These are phyloP conservation scores for Hepsetus odoe DNA, from an alignment of 2,113 vertebrate species.

Conservation along the genomic window DNA sequence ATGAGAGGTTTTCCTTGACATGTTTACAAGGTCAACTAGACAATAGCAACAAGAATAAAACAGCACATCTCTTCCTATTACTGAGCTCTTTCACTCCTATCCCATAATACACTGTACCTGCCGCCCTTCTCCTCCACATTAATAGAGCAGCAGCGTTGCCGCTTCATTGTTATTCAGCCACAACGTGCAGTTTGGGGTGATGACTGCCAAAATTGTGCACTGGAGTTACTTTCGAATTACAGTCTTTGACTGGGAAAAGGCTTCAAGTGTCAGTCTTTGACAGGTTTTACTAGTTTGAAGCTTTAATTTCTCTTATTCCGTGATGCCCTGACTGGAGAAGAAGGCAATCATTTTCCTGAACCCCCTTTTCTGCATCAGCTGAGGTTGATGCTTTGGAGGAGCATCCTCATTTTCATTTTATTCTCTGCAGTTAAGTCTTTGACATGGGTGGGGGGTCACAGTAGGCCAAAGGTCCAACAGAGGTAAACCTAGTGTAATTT, in stretches of 20 bases:
- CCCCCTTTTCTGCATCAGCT: not conserved
- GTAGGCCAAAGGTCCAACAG: too few relatives aligned
- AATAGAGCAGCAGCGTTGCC: not conserved
- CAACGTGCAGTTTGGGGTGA: not conserved
- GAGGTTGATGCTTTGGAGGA: not conserved
- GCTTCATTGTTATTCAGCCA: not conserved
- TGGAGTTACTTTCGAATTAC: not conserved
- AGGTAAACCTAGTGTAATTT: too few relatives aligned
- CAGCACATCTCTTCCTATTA: not conserved
- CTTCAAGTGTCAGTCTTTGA: not conserved
- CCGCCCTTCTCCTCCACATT: not conserved
- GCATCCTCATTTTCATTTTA: not conserved
- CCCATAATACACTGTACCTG: not conserved
- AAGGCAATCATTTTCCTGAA: not conserved
- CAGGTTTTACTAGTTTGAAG: not conserved
- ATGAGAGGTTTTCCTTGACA: too few relatives aligned
- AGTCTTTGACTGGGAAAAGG: not conserved
- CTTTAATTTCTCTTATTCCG: not conserved
- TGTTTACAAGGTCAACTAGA: too few relatives aligned
- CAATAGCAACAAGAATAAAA: not conserved
- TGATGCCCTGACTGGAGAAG: not conserved
- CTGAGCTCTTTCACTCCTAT: not conserved
- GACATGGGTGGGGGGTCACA: too few relatives aligned
- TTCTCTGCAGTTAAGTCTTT: too few relatives aligned
- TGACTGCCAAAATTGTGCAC: not conserved